Percentiles rank a stretch among this genome's conserved stretches.
Conservation (phyloP, 2,113 vertebrate species). For the Sula dactylatra region DNA sequence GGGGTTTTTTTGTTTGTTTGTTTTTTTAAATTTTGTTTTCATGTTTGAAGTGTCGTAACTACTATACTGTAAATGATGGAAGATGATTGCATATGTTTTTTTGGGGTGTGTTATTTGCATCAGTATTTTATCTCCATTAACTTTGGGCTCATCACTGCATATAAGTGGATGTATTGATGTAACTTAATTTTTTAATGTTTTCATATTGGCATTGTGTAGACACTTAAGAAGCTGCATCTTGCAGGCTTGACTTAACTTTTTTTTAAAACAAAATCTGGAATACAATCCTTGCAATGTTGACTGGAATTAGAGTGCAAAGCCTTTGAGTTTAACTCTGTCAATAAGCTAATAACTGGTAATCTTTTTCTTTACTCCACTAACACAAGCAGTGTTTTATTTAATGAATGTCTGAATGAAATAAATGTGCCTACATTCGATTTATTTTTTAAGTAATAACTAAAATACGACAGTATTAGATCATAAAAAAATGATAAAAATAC, state of each 20-base stretch:
- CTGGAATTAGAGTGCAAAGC: constrained; percentile 80
- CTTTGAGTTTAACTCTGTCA: constrained; percentile 74
- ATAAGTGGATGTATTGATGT: constrained; percentile 93
- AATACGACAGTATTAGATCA: constrained; percentile 78
- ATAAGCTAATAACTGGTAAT: constrained; percentile 79
- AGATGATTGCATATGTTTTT: constrained; percentile 91
- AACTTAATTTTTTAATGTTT: constrained; percentile 97
- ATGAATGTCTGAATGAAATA: constrained; percentile 78
- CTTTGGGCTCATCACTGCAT: constrained; percentile 95
- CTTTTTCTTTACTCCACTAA: constrained; percentile 76
- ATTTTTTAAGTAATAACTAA: constrained; percentile 69
- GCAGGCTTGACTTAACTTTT: constrained; percentile 95
- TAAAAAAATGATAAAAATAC: constrained; percentile 67
- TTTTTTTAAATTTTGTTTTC: constrained; percentile 82
- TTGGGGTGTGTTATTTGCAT: constrained; percentile 90
- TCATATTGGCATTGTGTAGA: constrained; percentile 91
- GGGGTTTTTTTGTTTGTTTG: constrained; percentile 60
- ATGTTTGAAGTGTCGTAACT: constrained; percentile 99
- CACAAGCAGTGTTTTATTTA: constrained; percentile 86
- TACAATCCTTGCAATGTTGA: constrained; percentile 81
- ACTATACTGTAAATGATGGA: constrained; percentile 99
- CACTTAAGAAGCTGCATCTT: constrained; percentile 91
- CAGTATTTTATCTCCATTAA: constrained; percentile 99
- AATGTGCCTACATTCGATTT: constrained; percentile 81
- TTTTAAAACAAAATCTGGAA: constrained; percentile 80